These are phyloP conservation scores for Aldabrachelys gigantea DNA, from an alignment of 2,113 vertebrate species.

Conservation along the genomic window DNA sequence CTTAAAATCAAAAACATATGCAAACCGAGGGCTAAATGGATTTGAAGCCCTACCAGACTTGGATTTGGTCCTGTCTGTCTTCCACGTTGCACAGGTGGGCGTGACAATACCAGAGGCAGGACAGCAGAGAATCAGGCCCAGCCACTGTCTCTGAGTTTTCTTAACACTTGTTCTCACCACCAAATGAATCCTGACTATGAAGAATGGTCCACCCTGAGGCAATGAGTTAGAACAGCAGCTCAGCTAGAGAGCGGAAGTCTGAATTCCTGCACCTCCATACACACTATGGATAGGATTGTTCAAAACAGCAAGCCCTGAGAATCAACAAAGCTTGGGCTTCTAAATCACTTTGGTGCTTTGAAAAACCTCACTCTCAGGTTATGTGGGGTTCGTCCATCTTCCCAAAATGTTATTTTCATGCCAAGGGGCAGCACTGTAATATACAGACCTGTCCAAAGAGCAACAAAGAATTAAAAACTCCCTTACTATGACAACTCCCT, in stretches of 20 bases:
- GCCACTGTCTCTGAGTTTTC: background rate
- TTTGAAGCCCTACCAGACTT: background rate
- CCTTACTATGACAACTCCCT: background rate
- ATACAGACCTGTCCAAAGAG: slow-evolving; percentile 1
- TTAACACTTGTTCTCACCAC: background rate
- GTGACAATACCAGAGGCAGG: background rate
- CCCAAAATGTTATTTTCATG: background rate
- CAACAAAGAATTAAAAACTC: background rate
- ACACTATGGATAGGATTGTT: background rate
- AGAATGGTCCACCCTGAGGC: background rate
- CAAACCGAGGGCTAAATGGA: background rate
- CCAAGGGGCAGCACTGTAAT: background rate
- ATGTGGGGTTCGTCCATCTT: background rate
- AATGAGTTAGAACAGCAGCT: background rate
- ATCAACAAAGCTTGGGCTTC: background rate
- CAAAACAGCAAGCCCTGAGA: accelerated
- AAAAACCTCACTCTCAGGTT: background rate
- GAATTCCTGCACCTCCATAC: accelerated
- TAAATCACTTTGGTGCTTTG: background rate
- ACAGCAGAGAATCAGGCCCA: background rate
- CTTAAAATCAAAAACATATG: background rate
- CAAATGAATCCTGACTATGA: background rate
- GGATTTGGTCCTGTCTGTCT: background rate
- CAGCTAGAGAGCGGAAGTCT: accelerated
- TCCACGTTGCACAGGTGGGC: background rate